A percentile compares a stretch with the other conserved stretches of the same genome.
Conservation (phyloP, 2,113 vertebrate species). For the Cephalophus harveyi region DNA sequence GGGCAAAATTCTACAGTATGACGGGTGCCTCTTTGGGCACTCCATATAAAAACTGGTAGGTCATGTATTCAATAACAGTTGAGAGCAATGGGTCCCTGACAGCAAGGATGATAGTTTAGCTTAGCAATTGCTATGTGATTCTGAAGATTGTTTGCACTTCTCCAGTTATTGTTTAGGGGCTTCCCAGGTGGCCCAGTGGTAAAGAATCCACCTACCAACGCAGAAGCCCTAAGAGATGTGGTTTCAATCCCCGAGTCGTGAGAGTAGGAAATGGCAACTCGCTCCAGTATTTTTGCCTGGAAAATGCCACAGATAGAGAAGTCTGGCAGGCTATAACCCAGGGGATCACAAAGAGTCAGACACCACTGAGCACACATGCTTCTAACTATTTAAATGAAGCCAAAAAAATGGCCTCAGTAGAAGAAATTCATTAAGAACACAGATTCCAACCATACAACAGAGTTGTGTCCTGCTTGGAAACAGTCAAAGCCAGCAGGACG, state of each 20-base stretch:
- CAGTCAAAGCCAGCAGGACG: neutral
- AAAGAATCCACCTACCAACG: neutral
- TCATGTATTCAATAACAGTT: neutral
- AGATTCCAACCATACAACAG: neutral
- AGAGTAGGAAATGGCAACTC: neutral
- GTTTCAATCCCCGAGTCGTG: rapidly evolving
- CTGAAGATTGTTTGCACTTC: neutral
- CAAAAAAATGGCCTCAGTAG: neutral
- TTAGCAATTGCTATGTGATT: neutral
- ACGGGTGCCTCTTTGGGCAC: rapidly evolving
- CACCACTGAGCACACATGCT: neutral
- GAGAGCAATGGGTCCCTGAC: neutral
- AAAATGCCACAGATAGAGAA: neutral
- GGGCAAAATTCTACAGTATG: neutral
- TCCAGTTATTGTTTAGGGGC: neutral
- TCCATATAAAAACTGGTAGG: neutral
- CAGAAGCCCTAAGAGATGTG: neutral
- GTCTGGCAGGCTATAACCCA: neutral
- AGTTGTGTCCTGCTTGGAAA: neutral
- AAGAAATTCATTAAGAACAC: constrained; percentile 3
- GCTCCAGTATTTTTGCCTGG: neutral
- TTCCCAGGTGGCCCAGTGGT: neutral
- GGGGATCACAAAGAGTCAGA: neutral
- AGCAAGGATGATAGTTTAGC: neutral
- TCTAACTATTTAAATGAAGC: neutral